Evolutionary conservation across 1,140 invertebrate genomes (phyloP).

Genomic region (Bilobella aurantiaca): DNA sequence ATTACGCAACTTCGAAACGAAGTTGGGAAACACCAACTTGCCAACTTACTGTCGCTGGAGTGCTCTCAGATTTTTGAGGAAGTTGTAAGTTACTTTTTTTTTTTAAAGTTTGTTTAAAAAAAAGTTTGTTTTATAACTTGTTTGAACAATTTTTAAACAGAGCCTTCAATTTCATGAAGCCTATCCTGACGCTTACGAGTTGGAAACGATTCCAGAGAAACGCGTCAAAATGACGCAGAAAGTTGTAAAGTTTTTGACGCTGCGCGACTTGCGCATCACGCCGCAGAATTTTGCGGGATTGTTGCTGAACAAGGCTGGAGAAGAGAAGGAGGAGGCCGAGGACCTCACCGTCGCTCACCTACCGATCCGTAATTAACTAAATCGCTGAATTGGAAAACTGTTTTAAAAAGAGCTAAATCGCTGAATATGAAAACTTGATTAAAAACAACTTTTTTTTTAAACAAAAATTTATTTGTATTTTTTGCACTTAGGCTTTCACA

Average conservation of each 20-base stretch:
- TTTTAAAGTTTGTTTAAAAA: too few relatives aligned
- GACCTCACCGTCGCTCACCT: neutral
- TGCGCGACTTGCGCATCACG: neutral
- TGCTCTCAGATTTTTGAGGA: neutral
- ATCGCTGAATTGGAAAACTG: too few relatives aligned
- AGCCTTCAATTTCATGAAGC: neutral
- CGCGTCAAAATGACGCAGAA: constrained; percentile 6
- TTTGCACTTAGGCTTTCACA: neutral
- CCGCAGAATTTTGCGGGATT: neutral
- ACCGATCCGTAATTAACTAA: neutral
- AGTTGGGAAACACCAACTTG: constrained; percentile 18
- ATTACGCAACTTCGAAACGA: constrained; percentile 8
- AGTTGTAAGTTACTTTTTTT: neutral
- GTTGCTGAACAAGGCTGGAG: neutral
- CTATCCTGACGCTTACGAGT: constrained; percentile 8
- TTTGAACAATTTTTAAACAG: neutral
- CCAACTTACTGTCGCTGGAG: neutral
- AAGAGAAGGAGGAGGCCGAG: neutral
- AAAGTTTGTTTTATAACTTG: neutral
- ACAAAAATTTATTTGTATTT: neutral
- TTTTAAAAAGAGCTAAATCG: neutral
- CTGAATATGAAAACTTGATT: neutral
- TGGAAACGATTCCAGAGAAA: neutral
- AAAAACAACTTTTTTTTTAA: neutral
- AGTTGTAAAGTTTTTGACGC: neutral